Evolutionary conservation across 2,113 vertebrate genomes (phyloP).

Genomic region (Alethe diademata): DNA sequence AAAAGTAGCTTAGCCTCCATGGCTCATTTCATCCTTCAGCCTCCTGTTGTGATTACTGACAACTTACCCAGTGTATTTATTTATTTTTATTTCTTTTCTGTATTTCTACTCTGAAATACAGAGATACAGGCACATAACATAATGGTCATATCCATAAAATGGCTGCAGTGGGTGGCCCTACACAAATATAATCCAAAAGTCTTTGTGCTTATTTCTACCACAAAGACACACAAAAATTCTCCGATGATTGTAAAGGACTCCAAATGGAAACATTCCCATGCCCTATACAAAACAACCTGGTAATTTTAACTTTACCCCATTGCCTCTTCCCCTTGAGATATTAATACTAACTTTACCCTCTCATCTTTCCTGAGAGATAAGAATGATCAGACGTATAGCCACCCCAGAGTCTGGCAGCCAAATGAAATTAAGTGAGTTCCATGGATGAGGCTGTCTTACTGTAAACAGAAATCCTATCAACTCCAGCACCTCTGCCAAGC

Average conservation of each 20-base stretch:
- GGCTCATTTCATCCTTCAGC: slow-evolving; percentile 37
- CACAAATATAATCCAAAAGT: neutral
- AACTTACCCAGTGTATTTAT: slow-evolving; percentile 23
- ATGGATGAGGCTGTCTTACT: neutral
- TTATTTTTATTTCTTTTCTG: slow-evolving; percentile 33
- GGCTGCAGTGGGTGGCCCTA: neutral
- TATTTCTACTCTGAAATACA: neutral
- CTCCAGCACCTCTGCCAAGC: slow-evolving; percentile 34
- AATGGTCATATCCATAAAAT: neutral
- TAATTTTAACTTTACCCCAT: neutral
- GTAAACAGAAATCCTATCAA: slow-evolving; percentile 30
- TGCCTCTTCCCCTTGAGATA: neutral
- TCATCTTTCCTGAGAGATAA: neutral
- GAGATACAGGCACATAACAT: neutral
- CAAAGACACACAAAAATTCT: neutral
- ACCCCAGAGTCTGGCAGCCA: neutral
- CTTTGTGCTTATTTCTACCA: neutral
- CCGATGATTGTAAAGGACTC: neutral
- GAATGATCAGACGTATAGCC: neutral
- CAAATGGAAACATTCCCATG: neutral
- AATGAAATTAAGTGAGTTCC: slow-evolving; percentile 15
- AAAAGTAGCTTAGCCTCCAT: slow-evolving; percentile 16
- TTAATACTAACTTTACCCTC: neutral
- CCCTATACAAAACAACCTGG: neutral
- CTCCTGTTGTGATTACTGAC: slow-evolving; percentile 50